Conservation (phyloP, 1,140 invertebrate genomes). For the Macrocentrus cingulum region DNA sequence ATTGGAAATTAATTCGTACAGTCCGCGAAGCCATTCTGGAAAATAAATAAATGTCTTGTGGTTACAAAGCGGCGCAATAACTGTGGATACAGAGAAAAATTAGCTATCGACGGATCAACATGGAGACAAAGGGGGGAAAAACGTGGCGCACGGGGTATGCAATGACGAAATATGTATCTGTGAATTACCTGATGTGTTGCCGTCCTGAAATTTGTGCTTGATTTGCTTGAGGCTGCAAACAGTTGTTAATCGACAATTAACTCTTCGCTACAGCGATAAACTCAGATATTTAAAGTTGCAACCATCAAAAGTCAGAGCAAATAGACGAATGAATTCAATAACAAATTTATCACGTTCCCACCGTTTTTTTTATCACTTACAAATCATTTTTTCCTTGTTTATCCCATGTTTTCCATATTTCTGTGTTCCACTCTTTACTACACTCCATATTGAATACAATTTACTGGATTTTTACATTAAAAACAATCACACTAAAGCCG, state of each 20-base stretch:
- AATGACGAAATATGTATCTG: not conserved
- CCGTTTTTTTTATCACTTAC: conserved; percentile 59
- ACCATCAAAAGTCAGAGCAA: conserved; percentile 39
- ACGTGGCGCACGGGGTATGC: conserved; percentile 12
- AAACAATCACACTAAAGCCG: conserved; percentile 48
- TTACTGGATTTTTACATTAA: conserved; percentile 30
- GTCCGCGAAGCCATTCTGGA: conserved; percentile 55
- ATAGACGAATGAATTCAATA: conserved; percentile 40
- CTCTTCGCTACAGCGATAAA: conserved; percentile 44
- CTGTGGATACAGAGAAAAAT: not conserved
- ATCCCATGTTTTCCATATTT: conserved; percentile 70
- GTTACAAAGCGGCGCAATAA: not conserved
- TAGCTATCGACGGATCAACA: not conserved
- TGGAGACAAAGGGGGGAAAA: conserved; percentile 13
- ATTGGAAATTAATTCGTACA: conserved; percentile 68
- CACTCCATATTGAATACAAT: conserved; percentile 50
- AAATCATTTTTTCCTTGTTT: conserved; percentile 67
- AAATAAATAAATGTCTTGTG: conserved; percentile 19
- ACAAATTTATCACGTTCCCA: conserved; percentile 42
- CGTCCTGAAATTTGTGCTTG: conserved; percentile 57
- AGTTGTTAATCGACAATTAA: conserved; percentile 56
- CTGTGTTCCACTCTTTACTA: conserved; percentile 55
- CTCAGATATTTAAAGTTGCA: conserved; percentile 34
- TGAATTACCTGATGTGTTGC: conserved; percentile 49
- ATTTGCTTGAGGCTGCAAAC: conserved; percentile 59